These are phyloP conservation scores for Drosophila hamatofila DNA, from an alignment of 2,888 invertebrate species.

Conservation along the genomic window DNA sequence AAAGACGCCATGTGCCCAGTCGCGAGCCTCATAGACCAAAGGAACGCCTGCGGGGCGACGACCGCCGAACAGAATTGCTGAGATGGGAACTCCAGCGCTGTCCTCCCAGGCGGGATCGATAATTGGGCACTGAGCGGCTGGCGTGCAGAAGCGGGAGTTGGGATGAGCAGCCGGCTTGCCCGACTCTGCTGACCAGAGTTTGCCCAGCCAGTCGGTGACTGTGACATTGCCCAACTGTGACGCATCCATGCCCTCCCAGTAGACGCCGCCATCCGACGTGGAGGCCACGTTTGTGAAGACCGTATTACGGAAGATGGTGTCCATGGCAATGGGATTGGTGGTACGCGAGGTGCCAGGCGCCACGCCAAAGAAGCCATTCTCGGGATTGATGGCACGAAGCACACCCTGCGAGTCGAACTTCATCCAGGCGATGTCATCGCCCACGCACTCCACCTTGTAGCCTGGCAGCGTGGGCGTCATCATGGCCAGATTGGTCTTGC, in stretches of 20 bases:
- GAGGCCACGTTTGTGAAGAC: constrained; percentile 99
- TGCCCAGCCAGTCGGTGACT: constrained; percentile 94
- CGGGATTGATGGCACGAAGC: constrained; percentile 98
- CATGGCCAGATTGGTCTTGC: constrained; percentile 99
- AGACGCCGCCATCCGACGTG: constrained; percentile 97
- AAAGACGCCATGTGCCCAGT: constrained; percentile 98
- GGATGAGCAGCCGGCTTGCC: constrained; percentile 96
- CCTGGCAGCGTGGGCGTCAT: constrained; percentile 97
- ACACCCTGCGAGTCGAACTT: constrained; percentile 94
- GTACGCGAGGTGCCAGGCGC: constrained; percentile 96
- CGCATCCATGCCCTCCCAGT: constrained; percentile 99
- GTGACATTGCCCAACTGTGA: constrained; percentile 87
- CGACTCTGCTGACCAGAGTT: constrained; percentile 88
- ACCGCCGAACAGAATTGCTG: constrained; percentile 98
- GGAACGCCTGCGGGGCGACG: constrained; percentile 97
- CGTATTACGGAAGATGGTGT: constrained; percentile 95
- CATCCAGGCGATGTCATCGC: constrained; percentile 99
- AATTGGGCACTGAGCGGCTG: constrained; percentile 97
- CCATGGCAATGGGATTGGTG: constrained; percentile 99
- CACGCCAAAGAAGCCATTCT: constrained; percentile 99
- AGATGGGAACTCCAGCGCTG: constrained; percentile 96
- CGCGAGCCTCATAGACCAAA: constrained; percentile 94
- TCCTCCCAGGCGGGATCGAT: constrained; percentile 97
- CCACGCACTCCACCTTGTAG: constrained; percentile 96
- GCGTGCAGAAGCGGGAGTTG: constrained; percentile 98